Evolutionary conservation across 2,797 vertebrate genomes (phyloP).

Genomic region (Sternarchorhynchus goeldii): DNA sequence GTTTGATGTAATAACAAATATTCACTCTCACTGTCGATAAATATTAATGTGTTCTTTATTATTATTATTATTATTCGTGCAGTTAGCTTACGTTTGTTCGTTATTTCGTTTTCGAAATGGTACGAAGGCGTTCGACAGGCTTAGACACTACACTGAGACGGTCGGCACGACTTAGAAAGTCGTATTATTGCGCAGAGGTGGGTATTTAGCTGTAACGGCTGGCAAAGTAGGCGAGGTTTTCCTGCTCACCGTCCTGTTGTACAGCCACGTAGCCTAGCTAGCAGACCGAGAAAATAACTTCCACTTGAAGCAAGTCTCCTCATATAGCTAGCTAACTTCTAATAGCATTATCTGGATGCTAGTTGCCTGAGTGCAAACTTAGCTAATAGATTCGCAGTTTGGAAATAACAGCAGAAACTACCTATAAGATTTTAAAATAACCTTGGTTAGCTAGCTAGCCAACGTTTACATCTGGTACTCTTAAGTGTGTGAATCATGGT

Average conservation of each 20-base stretch:
- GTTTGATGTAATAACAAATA: not conserved
- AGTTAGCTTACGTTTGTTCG: not conserved
- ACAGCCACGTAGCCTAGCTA: conserved; percentile 62
- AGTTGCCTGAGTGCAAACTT: not conserved
- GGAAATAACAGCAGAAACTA: too few species aligned
- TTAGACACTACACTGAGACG: conserved; percentile 31
- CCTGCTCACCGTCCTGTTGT: conserved; percentile 65
- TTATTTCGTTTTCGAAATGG: conserved; percentile 30
- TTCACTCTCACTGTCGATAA: not conserved
- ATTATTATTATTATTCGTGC: too few species aligned
- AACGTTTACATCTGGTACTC: too few species aligned
- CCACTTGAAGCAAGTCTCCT: not conserved
- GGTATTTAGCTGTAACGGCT: conserved; percentile 55
- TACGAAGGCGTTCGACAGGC: conserved; percentile 42
- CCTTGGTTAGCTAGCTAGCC: not conserved
- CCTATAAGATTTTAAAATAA: too few species aligned
- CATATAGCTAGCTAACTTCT: conserved; percentile 6
- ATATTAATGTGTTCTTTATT: not conserved
- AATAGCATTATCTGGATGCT: conserved; percentile 11
- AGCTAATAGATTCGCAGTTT: not conserved
- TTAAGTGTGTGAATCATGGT: conserved; percentile 24
- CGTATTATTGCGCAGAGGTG: conserved; percentile 59
- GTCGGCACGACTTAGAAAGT: conserved; percentile 52
- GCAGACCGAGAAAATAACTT: conserved; percentile 37
- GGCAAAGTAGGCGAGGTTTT: conserved; percentile 63